A percentile compares a stretch with the other conserved stretches of the same genome.
Conservation (phyloP, 1,140 invertebrate genomes). For the Cyclina sinensis region DNA sequence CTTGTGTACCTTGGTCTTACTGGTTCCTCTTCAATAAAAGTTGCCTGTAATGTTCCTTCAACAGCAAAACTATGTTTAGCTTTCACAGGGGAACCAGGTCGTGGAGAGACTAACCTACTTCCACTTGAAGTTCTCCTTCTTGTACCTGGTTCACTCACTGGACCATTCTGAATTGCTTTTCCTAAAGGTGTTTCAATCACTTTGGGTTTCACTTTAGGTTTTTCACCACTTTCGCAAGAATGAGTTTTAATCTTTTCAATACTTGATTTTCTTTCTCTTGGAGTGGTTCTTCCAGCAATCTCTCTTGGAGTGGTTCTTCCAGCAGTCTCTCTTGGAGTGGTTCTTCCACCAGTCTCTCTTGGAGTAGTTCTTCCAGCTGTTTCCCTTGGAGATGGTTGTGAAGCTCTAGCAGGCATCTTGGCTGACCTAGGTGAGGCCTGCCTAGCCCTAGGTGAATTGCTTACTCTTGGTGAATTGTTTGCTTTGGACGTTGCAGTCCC, state of each 20-base stretch:
- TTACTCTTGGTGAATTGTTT: constrained; percentile 33
- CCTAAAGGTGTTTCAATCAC: not conserved
- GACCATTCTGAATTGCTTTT: constrained; percentile 33
- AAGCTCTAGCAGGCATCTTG: not conserved
- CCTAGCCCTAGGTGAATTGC: constrained; percentile 27
- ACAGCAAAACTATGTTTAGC: constrained; percentile 30
- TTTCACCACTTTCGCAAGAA: constrained; percentile 3
- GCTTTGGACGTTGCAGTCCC: constrained; percentile 7
- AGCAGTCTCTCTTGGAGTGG: constrained; percentile 12
- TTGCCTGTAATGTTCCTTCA: constrained; percentile 27
- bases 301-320: constrained; percentile 36
- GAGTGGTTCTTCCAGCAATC: not conserved
- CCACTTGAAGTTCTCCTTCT: constrained; percentile 34
- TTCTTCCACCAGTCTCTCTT: constrained; percentile 14
- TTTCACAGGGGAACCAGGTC: constrained; percentile 56
- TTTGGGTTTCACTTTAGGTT: not conserved
- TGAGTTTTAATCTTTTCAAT: constrained; percentile 40
- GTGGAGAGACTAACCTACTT: constrained; percentile 38
- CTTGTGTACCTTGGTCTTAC: not conserved
- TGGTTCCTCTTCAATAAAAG: constrained; percentile 43
- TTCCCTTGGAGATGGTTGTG: constrained; percentile 35
- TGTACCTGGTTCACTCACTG: not conserved
- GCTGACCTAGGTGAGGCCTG: constrained; percentile 24
- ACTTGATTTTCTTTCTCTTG: constrained; percentile 42
- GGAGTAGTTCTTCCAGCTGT: not conserved